Conservation (phyloP, 2,888 invertebrate species). For the Clivina fossor region DNA sequence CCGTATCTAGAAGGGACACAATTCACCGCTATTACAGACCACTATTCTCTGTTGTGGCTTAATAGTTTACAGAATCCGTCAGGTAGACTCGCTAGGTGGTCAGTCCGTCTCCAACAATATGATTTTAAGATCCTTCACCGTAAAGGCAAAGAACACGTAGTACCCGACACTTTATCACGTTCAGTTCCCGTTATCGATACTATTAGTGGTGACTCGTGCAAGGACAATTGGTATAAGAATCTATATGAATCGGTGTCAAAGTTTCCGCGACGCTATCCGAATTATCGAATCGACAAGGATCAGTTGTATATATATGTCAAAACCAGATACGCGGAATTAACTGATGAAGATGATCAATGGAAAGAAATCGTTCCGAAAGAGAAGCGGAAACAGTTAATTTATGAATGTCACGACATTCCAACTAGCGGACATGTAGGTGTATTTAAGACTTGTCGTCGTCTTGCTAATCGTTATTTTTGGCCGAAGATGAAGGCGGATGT, state of each 20-base stretch:
- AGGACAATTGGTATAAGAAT: slow-evolving; percentile 28
- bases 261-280: slow-evolving; percentile 24
- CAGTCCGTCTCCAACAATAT: slow-evolving; percentile 34
- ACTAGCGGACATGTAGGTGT: slow-evolving; percentile 42
- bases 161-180: slow-evolving; percentile 46
- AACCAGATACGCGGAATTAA: not conserved
- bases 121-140: slow-evolving; percentile 43
- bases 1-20: not conserved
- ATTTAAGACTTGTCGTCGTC: slow-evolving; percentile 37
- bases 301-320: slow-evolving; percentile 26
- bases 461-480: slow-evolving; percentile 41
- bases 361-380: slow-evolving; percentile 36
- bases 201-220: not conserved
- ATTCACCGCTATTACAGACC: slow-evolving; percentile 4
- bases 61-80: not conserved
- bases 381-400: slow-evolving; percentile 25
- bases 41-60: not conserved
- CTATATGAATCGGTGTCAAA: slow-evolving; percentile 5
- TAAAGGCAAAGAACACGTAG: slow-evolving; percentile 40
- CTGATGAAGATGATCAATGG: slow-evolving; percentile 36
- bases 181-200: slow-evolving; percentile 10
- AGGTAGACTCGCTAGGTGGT: slow-evolving; percentile 36
- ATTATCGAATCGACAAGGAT: slow-evolving; percentile 25
- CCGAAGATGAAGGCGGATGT: slow-evolving; percentile 41
- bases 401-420: slow-evolving; percentile 40